Conservation (phyloP, 2,888 invertebrate species). For the Meliscaeva auricollis region DNA sequence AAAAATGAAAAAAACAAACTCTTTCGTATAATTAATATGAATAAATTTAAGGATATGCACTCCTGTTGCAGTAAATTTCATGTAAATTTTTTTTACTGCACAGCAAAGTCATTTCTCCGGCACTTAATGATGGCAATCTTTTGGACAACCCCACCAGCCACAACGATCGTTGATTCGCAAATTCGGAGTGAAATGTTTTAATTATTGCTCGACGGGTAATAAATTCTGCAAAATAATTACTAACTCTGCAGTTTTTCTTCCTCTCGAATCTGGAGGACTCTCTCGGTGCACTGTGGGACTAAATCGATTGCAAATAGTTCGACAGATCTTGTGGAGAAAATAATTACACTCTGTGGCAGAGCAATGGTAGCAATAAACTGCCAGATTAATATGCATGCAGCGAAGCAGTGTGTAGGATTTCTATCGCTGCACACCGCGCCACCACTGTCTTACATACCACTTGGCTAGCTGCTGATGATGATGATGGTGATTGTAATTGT, state of each 20-base stretch:
- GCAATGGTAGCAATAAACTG: slow-evolving; percentile 66
- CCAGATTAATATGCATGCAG: slow-evolving; percentile 70
- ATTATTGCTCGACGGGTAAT: slow-evolving; percentile 73
- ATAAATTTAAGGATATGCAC: slow-evolving; percentile 63
- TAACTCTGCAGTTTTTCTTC: slow-evolving; percentile 34
- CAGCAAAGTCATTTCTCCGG: slow-evolving; percentile 12
- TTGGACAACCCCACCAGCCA: neutral
- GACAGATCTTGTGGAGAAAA: slow-evolving; percentile 44
- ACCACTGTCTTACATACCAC: too few species aligned
- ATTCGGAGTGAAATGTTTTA: slow-evolving; percentile 75
- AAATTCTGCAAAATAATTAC: slow-evolving; percentile 69
- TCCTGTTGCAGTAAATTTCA: slow-evolving; percentile 31
- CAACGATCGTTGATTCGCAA: slow-evolving; percentile 29
- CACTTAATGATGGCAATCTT: slow-evolving; percentile 32
- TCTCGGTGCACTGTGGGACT: slow-evolving; percentile 42
- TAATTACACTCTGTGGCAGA: slow-evolving; percentile 54
- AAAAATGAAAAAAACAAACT: slow-evolving; percentile 1
- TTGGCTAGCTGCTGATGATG: neutral
- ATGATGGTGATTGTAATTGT: slow-evolving; percentile 16
- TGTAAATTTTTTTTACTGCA: slow-evolving; percentile 6
- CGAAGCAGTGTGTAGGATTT: slow-evolving; percentile 55
- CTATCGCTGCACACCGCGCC: slow-evolving; percentile 53
- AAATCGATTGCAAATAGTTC: slow-evolving; percentile 68
- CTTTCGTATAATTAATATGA: slow-evolving; percentile 43
- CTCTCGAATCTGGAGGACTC: neutral